Percentiles rank a stretch among this genome's conserved stretches.
phyloP scores from a whole-genome alignment of 2,888 invertebrate species.

The Pseudoips prasinana region DNA sequence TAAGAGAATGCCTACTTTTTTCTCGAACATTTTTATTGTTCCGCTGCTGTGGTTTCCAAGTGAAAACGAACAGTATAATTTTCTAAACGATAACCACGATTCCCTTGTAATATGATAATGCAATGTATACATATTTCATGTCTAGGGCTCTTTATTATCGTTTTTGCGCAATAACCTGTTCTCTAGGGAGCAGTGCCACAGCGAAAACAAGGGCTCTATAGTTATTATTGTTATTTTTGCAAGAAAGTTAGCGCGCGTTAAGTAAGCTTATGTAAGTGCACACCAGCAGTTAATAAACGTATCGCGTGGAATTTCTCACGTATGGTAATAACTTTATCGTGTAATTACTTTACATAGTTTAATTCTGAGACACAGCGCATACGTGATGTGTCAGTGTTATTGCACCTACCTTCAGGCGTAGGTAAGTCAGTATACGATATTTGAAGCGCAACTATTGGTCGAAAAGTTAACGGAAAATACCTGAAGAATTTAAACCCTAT shows the following conservation, averaged over 20 bases:
- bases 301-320: conserved; percentile 10
- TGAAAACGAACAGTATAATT: conserved; percentile 77
- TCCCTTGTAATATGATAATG: conserved; percentile 81
- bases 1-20: conserved; percentile 26
- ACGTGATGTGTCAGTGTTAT: too few relatives aligned
- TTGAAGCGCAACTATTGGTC: too few relatives aligned
- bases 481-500: conserved; percentile 49
- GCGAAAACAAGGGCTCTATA: conserved; percentile 54
- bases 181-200: conserved; percentile 55
- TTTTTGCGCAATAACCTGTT: conserved; percentile 74
- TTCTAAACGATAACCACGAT: conserved; percentile 76
- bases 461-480: conserved; percentile 29
- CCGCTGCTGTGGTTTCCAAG: conserved; percentile 52
- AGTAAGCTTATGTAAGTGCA: conserved; percentile 22
- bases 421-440: too few relatives aligned
- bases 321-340: conserved; percentile 8
- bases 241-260: conserved; percentile 31
- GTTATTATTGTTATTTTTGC: conserved; percentile 55
- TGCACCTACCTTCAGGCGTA: too few relatives aligned
- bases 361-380: too few relatives aligned
- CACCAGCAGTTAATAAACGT: conserved; percentile 14
- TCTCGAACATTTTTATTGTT: conserved; percentile 38
- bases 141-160: conserved; percentile 65
- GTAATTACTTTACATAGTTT: conserved; percentile 5
- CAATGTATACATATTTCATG: conserved; percentile 77